Evolutionary conservation across 30 jellyfish, hydroid and myxozoan species (phyloP).

Genomic region (Hydractinia echinata): DNA sequence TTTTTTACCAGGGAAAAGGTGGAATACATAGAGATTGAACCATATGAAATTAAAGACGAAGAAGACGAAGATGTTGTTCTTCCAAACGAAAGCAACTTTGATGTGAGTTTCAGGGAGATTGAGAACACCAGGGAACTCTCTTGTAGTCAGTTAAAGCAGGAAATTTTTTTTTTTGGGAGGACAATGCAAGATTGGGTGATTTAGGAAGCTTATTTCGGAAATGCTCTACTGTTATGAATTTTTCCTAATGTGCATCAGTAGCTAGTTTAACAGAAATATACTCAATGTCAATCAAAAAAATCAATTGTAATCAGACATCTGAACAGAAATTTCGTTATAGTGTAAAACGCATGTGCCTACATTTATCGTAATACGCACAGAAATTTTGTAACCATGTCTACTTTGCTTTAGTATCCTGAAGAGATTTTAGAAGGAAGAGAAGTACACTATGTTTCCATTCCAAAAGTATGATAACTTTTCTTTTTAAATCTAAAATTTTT

Average conservation of each 20-base stretch:
- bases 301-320: no score
- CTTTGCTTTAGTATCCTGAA: slow-evolving; percentile 52
- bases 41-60: slow-evolving; percentile 26
- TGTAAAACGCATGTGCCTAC: no score
- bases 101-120: slow-evolving; percentile 12
- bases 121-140: neutral
- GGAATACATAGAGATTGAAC: neutral
- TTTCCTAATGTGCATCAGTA: no score
- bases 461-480: slow-evolving; percentile 41
- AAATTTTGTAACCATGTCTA: neutral
- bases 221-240: no score
- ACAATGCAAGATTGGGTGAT: no score
- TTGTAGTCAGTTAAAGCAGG: neutral
- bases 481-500: no score
- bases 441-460: slow-evolving; percentile 70
- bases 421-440: slow-evolving; percentile 60
- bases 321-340: no score
- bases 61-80: slow-evolving; percentile 26
- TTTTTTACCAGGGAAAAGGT: neutral
- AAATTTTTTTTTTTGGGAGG: neutral
- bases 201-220: no score
- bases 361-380: no score
- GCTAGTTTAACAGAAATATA: no score
- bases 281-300: no score
- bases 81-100: slow-evolving; percentile 45